A percentile compares a stretch with the other conserved stretches of the same genome.
phyloP scores from a whole-genome alignment of 1,140 invertebrate species.

The Colletes latitarsis region DNA sequence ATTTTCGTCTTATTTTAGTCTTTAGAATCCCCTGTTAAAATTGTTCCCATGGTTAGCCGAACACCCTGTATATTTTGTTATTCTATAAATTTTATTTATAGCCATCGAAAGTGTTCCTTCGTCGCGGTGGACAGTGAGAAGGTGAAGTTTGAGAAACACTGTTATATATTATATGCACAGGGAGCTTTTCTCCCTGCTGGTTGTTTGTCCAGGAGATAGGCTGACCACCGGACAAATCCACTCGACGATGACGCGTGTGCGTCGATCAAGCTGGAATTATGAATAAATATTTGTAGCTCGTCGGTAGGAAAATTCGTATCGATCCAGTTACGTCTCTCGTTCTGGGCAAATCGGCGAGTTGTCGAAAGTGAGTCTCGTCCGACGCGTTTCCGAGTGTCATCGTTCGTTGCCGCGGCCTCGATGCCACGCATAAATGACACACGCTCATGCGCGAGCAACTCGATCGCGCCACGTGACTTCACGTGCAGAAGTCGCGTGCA shows the following conservation, averaged over 20 bases:
- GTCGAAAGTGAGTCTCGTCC: background rate
- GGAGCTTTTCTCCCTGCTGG: slow-evolving; percentile 23
- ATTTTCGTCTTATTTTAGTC: too few species aligned
- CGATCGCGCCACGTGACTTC: slow-evolving; percentile 74
- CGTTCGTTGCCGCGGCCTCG: background rate
- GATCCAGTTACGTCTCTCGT: background rate
- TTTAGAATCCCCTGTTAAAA: too few species aligned
- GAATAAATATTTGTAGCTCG: slow-evolving; percentile 64
- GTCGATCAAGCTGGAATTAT: slow-evolving; percentile 59
- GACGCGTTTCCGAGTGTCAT: background rate
- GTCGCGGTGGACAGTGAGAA: too few species aligned
- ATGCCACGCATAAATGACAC: slow-evolving; percentile 27
- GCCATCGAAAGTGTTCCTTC: too few species aligned
- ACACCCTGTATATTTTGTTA: too few species aligned
- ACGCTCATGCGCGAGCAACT: slow-evolving; percentile 46
- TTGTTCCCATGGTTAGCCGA: too few species aligned
- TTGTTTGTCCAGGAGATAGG: slow-evolving; percentile 66
- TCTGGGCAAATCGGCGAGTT: background rate
- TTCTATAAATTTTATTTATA: too few species aligned
- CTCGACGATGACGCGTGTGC: slow-evolving; percentile 44
- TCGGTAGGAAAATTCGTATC: background rate
- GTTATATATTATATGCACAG: background rate
- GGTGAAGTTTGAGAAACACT: too few species aligned
- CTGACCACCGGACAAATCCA: slow-evolving; percentile 56
- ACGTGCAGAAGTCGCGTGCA: slow-evolving; percentile 75